phyloP scores from a whole-genome alignment of 2,113 vertebrate genomes.

The Neotoma lepida region DNA sequence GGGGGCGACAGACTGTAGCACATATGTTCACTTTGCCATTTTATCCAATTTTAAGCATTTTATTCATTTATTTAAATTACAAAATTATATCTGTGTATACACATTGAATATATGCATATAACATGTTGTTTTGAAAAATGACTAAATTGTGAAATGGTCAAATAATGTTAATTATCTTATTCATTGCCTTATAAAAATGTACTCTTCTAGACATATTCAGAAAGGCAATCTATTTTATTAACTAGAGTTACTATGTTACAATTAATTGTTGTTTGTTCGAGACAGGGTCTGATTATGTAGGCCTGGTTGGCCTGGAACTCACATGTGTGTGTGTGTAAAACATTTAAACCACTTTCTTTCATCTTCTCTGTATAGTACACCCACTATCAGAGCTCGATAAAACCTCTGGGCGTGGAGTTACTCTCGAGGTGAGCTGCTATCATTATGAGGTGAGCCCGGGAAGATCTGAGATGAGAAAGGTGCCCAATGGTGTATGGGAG shows the following conservation, averaged over 20 bases:
- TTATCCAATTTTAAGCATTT: neutral
- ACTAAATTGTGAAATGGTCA: neutral
- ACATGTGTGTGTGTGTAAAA: neutral
- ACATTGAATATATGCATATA: neutral
- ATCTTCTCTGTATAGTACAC: too few relatives aligned
- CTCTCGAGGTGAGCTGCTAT: neutral
- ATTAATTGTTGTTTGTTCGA: neutral
- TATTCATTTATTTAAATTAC: conserved; percentile 15
- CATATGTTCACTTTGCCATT: conserved; percentile 37
- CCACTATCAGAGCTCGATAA: neutral
- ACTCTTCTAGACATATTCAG: neutral
- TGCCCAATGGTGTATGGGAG: neutral
- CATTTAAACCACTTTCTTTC: too few relatives aligned
- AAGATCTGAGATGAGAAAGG: neutral
- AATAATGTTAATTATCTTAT: neutral
- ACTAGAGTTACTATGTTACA: neutral
- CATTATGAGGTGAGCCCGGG: neutral
- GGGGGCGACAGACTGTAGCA: neutral
- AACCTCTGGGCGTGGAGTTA: neutral
- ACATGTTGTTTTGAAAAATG: neutral
- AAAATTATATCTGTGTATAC: conserved; percentile 1
- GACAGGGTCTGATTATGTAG: neutral
- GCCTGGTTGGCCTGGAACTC: neutral
- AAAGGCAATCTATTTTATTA: neutral
- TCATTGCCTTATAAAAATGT: neutral